A percentile compares a stretch with the other conserved stretches of the same genome.
Conservation (phyloP, 2,888 invertebrate species). For the Clitarchus hookeri region DNA sequence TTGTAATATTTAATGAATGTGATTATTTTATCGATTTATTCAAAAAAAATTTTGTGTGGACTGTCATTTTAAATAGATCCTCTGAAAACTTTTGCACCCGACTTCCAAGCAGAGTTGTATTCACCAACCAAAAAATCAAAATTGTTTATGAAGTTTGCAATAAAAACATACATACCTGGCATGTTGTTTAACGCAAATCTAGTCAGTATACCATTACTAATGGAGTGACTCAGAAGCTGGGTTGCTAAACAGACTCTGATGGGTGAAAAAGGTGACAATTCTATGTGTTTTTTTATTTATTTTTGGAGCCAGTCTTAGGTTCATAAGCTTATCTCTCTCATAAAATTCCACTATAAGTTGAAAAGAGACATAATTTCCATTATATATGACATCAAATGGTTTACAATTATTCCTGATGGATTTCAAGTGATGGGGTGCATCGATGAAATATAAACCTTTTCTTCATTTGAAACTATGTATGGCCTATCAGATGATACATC, state of each 20-base stretch:
- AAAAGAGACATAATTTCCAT: background rate
- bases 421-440: constrained; percentile 30
- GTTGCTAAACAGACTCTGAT: too few species aligned
- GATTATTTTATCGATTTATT: too few species aligned
- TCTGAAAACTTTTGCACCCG: background rate
- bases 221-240: background rate
- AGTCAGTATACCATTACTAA: background rate
- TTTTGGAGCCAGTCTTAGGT: constrained; percentile 31
- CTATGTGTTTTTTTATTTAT: constrained; percentile 25
- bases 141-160: background rate
- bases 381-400: constrained; percentile 21
- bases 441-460: background rate
- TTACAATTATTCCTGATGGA: constrained; percentile 31
- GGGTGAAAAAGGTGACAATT: too few species aligned
- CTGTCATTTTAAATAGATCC: too few species aligned
- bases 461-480: background rate
- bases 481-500: background rate
- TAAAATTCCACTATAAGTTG: constrained; percentile 26
- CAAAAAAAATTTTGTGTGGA: too few species aligned
- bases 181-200: background rate
- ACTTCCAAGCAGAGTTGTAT: constrained; percentile 22
- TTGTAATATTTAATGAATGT: too few species aligned
- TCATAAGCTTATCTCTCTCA: constrained; percentile 26
- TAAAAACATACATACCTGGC: background rate
- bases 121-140: constrained; percentile 24